Evolutionary conservation across 2,113 vertebrate genomes (phyloP), one percentile per base, ranked within the genome.

Genomic region (Stictonetta naevosa): DNA sequence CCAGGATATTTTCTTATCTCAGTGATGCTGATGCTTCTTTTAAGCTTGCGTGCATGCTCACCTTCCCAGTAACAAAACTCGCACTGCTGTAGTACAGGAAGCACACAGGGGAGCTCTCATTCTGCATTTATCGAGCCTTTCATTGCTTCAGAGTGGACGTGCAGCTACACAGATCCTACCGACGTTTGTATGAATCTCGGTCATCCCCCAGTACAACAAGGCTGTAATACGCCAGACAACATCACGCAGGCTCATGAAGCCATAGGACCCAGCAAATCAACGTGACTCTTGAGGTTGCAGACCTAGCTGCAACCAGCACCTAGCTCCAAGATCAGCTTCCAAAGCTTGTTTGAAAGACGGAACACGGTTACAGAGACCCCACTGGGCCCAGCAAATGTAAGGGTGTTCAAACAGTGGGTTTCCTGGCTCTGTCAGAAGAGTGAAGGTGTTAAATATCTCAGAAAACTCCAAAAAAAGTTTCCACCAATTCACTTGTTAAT

Each of bases 181-280:
- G 58, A 29, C 8, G 38, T 64, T 20, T 42, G 38, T 42, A 29
- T 29, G 38, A 36, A 55, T 46, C 31, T 23, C 46, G 12, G 60
- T 0, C 53, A n/a, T 16, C 28, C 38, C 13, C n/a, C 23, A 5
- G 19, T 10, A 34, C 33, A 15, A 0, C 56, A 20, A 7, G n/a
- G 36, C 0, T 38, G n/a, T 23, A 25, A 58, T 23, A 17, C 11
- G 22, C 53, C 14, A 31, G 52, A 73, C 80, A 62, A 31, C n/a
- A 44, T 13, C 42, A 55, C 0, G 0, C 10, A 52, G 33, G 34
- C 6, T 5, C 1, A 2, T 4, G n/a, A 81, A 44, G 42, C 23
- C 31, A 10, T 5, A 19, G 31, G 42, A 68, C 46, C 26, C 83
- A 55, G 33, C 42, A 59, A 34, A 20, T 2, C 76, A 38, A 48